Base-by-base conservation (phyloP, 2,888 invertebrate genomes). In the Polydrusus cervinus region DNA sequence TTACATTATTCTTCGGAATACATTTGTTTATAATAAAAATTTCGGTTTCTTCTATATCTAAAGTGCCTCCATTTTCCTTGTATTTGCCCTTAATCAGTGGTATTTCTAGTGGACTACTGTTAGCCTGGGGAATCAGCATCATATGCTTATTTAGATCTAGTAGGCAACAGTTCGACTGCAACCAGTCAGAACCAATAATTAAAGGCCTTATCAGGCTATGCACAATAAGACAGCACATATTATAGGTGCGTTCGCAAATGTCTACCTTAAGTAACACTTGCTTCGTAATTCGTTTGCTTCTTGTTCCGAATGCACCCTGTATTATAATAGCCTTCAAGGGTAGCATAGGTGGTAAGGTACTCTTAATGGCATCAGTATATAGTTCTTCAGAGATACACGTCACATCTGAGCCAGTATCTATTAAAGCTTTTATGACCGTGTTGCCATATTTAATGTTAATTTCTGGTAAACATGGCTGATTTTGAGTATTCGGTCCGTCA, bases 331-430 rank as follows among this genome's bases (percentile, higher is more conserved):
- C 73, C 10, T 25, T 30, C 10, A 73, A 25, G 1, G 73, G 73
- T 38, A 73, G 43, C 1, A 51, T 38, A 1, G 73, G 73, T 6
- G 60, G 66, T 16, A 14, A 13, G 1, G n/a, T 47, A 11, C 20
- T 1, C 30, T 49, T 14, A 11, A 70, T 70, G 1, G 45, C 1
- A 3, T 64, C 11, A 0, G n/a, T 3, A 13, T 40, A 71, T 5
- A 64, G 13, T 57, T 72, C 72, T n/a, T 72, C 72, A 1, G 66
- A 66, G 6, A 72, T 14, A 25, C 65, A 65, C 45, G 72, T 57
- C 30, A 72, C n/a, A 34, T 72, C 72, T 20, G 57, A 66, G n/a
- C 72, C 72, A 13, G 66, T 72, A 20, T 72, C 72, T 25, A 72
- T n/a, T 10, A 72, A 14, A 0, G 72, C 60, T 3, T 6, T 45